Evolutionary conservation across 1,140 invertebrate species (phyloP).

Genomic region (Ericerus pela): DNA sequence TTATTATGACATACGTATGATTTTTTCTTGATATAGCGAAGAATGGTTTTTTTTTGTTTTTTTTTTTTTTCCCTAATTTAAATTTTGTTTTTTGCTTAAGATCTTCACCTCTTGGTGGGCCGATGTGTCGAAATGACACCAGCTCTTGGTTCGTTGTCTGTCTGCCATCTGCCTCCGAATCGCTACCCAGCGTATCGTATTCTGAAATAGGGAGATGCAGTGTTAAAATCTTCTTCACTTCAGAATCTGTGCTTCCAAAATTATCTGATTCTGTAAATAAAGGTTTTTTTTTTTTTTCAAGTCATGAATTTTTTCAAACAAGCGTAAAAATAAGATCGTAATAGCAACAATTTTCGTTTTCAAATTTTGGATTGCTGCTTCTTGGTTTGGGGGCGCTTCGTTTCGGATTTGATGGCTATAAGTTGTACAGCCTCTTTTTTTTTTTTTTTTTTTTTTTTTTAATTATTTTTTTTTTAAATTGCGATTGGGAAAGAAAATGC

Average conservation of each 20-base stretch:
- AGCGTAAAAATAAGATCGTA: too few relatives aligned
- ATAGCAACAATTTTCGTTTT: too few relatives aligned
- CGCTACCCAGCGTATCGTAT: conserved; percentile 60
- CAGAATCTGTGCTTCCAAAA: conserved; percentile 68
- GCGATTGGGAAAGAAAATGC: too few relatives aligned
- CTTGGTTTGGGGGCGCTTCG: too few relatives aligned
- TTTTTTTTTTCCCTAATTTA: not conserved
- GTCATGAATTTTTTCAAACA: too few relatives aligned
- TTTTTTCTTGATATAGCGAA: too few relatives aligned
- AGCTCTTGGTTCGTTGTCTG: conserved; percentile 35
- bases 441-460: too few relatives aligned
- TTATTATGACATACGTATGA: too few relatives aligned
- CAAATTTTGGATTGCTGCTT: too few relatives aligned
- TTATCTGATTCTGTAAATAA: conserved; percentile 65
- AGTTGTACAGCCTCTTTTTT: too few relatives aligned
- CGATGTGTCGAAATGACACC: conserved; percentile 41
- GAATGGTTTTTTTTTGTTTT: not conserved
- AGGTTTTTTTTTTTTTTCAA: not conserved
- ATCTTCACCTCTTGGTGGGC: conserved; percentile 33
- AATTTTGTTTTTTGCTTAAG: not conserved
- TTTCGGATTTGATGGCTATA: too few relatives aligned
- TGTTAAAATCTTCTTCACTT: conserved; percentile 74
- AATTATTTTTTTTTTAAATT: too few relatives aligned
- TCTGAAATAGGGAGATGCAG: conserved; percentile 77
- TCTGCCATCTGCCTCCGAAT: conserved; percentile 35